Evolutionary conservation across 2,113 vertebrate genomes (phyloP).

Genomic region (Oenanthe oenanthe): DNA sequence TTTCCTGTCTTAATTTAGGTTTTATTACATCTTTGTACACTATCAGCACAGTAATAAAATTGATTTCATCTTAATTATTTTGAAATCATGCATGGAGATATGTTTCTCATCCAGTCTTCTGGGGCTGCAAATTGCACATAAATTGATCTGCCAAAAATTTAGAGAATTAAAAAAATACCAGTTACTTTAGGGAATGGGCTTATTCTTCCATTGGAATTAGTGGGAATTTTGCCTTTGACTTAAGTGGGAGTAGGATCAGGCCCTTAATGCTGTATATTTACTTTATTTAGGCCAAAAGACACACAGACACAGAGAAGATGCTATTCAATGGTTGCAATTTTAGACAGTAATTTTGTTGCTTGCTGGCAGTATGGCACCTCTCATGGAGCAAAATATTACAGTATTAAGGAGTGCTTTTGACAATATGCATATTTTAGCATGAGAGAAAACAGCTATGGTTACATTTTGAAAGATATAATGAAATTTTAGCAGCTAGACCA

Average conservation of each 20-base stretch:
- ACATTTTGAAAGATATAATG: slow-evolving; percentile 34
- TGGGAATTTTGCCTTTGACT: slow-evolving; percentile 29
- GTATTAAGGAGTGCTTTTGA: not conserved
- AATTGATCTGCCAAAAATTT: slow-evolving; percentile 1
- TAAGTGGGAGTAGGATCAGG: slow-evolving; percentile 48
- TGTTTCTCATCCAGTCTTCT: not conserved
- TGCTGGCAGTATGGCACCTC: not conserved
- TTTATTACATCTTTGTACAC: not conserved
- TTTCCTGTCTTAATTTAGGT: not conserved
- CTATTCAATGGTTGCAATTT: slow-evolving; percentile 14
- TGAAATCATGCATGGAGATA: not conserved
- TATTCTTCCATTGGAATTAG: not conserved
- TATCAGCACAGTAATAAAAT: not conserved
- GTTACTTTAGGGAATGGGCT: not conserved
- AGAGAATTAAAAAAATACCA: not conserved
- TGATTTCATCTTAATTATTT: not conserved
- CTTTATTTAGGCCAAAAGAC: slow-evolving; percentile 48
- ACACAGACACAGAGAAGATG: slow-evolving; percentile 49
- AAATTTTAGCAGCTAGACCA: slow-evolving; percentile 6
- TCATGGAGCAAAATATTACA: not conserved
- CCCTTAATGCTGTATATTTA: slow-evolving; percentile 39
- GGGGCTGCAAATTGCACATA: not conserved
- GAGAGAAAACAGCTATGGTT: not conserved
- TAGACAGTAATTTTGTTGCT: not conserved
- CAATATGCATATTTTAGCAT: not conserved